Evolutionary conservation across 92 coral and sea anemone genomes (phyloP), one percentile per base, ranked within the genome.

Genomic region (Actinernus sp.): DNA sequence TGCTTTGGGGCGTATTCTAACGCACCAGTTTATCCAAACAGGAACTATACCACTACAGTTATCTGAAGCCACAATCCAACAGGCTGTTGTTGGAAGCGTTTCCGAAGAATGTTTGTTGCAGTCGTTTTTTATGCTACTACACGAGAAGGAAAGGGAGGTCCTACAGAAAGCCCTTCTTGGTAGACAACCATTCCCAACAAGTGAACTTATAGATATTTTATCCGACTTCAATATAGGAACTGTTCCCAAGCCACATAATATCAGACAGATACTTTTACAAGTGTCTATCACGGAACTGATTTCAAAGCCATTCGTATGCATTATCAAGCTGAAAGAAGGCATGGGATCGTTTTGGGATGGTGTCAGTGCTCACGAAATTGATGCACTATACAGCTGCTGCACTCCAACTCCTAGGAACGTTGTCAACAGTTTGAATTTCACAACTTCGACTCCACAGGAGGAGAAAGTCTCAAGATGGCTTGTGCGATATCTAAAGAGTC

Each of bases 281-380:
- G 86, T 77, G 25, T 58, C 88, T 20, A 46, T 46, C 8, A 57
- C 81, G 40, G 62, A 71, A 31, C 70, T 86, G 4, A 34, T 81
- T 27, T 36, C 75, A 13, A 86, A 69, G 65, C 93, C 84, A 17
- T 83, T 49, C 36, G 63, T 74, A 43, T 81, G 72, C 63, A 65
- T 86, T 27, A 56, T 49, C 39, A 74, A 68, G 55, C 55, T 73
- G 37, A 41, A 67, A 49, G 72, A 86, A 64, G 87, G 88, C 33
- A 80, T 80, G 84, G 81, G 85, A 13, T 26, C 66, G 4, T 87
- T 80, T 49, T 87, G 93, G 93, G 48, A 74, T 40, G 63, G 53
- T 39, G 81, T 87, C 23, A 39, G 31, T 45, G 54, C 40, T 3
- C 50, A 74, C 20, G 80, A 87, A 56, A 74, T 87, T 30, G 52